A percentile compares a stretch with the other conserved stretches of the same genome.
Conservation (phyloP, 2,113 vertebrate genomes). For the Centropus unirufus region DNA sequence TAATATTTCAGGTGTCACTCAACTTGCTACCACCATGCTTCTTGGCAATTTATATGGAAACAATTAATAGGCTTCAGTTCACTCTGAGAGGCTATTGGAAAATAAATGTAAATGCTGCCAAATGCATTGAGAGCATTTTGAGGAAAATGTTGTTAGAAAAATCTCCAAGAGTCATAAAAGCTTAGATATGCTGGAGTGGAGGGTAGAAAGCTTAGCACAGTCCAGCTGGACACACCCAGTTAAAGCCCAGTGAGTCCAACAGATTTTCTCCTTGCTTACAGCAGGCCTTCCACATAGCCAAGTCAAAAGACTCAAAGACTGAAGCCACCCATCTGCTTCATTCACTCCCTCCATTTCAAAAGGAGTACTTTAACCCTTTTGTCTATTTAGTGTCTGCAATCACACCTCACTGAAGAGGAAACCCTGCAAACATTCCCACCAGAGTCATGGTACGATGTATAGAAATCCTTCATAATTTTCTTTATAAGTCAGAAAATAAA, state of each 20-base stretch:
- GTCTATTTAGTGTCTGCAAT: not conserved
- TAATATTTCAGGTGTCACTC: constrained; percentile 47
- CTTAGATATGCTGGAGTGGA: not conserved
- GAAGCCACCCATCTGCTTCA: not conserved
- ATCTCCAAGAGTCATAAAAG: not conserved
- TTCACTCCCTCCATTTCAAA: not conserved
- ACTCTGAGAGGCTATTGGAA: not conserved
- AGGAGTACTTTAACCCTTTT: not conserved
- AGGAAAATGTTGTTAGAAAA: not conserved
- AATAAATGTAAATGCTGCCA: not conserved
- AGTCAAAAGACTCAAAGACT: not conserved
- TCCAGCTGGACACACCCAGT: not conserved
- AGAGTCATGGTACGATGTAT: not conserved
- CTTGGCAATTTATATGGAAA: constrained; percentile 3
- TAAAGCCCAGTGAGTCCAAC: not conserved
- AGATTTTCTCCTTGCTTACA: not conserved
- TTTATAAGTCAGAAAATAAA: not conserved
- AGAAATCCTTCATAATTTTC: not conserved
- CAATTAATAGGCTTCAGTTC: not conserved
- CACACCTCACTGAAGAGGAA: not conserved
- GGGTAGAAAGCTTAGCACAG: not conserved
- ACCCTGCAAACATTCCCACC: not conserved
- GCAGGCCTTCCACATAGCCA: not conserved
- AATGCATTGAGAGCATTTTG: not conserved
- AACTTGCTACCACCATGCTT: not conserved